Percentiles rank a stretch among this genome's conserved stretches.
Conservation (phyloP, 2,888 invertebrate species). For the Epiblema foenella region DNA sequence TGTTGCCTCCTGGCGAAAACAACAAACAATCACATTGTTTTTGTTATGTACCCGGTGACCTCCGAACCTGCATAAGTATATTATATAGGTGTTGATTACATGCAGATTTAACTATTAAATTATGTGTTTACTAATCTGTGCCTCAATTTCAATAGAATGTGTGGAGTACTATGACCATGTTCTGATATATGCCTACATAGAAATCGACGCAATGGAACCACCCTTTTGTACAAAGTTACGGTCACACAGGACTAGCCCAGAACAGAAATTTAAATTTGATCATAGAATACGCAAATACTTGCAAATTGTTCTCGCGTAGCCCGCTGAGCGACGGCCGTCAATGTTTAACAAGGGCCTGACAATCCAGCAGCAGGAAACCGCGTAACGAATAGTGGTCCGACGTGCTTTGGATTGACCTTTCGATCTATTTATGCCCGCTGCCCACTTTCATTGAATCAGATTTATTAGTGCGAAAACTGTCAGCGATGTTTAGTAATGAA, state of each 20-base stretch:
- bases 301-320: slow-evolving; percentile 67
- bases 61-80: too few relatives aligned
- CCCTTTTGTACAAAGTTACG: slow-evolving; percentile 38
- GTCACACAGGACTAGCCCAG: slow-evolving; percentile 50
- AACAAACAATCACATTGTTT: too few relatives aligned
- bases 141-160: background rate
- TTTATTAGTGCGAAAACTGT: slow-evolving; percentile 33
- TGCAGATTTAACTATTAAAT: too few relatives aligned
- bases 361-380: slow-evolving; percentile 30
- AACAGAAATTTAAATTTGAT: slow-evolving; percentile 62
- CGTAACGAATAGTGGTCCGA: slow-evolving; percentile 31
- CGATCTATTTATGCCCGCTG: slow-evolving; percentile 30
- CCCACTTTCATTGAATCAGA: slow-evolving; percentile 27
- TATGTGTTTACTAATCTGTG: too few relatives aligned
- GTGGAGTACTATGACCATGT: background rate
- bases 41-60: too few relatives aligned
- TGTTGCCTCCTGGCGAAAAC: too few relatives aligned
- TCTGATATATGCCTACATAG: background rate
- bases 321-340: slow-evolving; percentile 54
- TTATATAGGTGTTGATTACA: too few relatives aligned
- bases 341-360: slow-evolving; percentile 57
- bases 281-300: slow-evolving; percentile 58
- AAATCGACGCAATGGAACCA: slow-evolving; percentile 26
- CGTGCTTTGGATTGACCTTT: slow-evolving; percentile 42
- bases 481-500: slow-evolving; percentile 31